Base-by-base conservation (phyloP, 2,113 vertebrate species). In the Toxostoma redivivum region DNA sequence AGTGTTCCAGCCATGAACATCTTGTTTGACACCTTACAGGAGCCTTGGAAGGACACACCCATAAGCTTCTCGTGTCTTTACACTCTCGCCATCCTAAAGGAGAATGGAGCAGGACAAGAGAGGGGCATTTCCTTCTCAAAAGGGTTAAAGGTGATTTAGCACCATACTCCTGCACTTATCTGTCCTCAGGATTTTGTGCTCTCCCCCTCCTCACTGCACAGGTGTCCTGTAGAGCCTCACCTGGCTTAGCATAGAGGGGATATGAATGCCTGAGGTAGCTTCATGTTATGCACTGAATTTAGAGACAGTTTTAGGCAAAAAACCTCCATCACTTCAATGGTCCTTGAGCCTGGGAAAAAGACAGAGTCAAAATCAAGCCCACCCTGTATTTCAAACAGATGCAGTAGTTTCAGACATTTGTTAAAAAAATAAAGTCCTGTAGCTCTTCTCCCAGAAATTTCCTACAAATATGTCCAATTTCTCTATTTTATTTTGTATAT, bases 311-410 rank as follows among this genome's bases (percentile, higher is more conserved):
- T 76, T 10, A 60, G 54, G 53, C 21, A 64, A 85, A 86, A 69
- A 76, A 1, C 0, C 4, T 1, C 18, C 15, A 21, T 50, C 9
- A 61, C 22, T 77, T 65, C 54, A 66, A 1, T 81, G 35, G 20
- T 57, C 30, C 33, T 71, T 81, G 51, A 58, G 66, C 38, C n/a
- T 66, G 56, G 45, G 24, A 50, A 81, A 86, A 66, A 9, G 28
- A 44, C n/a, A 60, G 45, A 56, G 17, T 23, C 40, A 66, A 77
- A 96, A 86, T 35, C 20, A 74, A 84, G 24, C 28, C 50, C 28
- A 60, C 7, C 1, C 14, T 56, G 4, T 74, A 25, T 93, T 93
- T 96, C 61, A 67, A 93, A 64, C 65, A 67, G 31, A 54, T 74
- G 12, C 31, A 65, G 15, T 17, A 71, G n/a, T 37, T 93, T 81